Base-by-base conservation (phyloP, 2,113 vertebrate species). In the Eidolon helvum region DNA sequence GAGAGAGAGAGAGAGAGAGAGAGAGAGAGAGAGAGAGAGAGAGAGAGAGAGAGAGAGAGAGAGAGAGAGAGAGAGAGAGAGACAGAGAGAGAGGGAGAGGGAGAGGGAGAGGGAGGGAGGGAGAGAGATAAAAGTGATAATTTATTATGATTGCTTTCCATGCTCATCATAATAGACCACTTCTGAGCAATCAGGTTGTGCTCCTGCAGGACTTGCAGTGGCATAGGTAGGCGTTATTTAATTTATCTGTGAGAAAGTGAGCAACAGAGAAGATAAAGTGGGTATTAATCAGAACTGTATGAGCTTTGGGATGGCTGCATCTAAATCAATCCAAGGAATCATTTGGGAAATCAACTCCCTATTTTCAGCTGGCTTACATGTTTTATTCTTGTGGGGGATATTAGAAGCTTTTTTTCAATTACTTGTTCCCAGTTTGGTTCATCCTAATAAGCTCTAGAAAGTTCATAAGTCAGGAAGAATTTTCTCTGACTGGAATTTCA, bases 301-400 rank as follows among this genome's bases (percentile, higher is more conserved):
- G 95, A 94, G 90, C 89, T 79, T 72, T 53, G 94, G 89, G 88
- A 92, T 78, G 87, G 50, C 93, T 90, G 95, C 50, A 50, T 96
- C 93, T 94, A 68, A 97, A 97, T 97, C 85, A 90, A 77, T 85
- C 50, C 77, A 48, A 45, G 63, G 55, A n/a, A 91, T 94, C 95
- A 0, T 59, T 83, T 94, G 96, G 95, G 95, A 98, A 98, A 97
- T 97, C 96, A 98, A 45, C 83, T 97, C 82, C 69, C 74, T 96
- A 88, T 96, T 97, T 97, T 95, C 74, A 74, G 55, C 69, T 43
- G 85, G 93, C 55, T 93, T 88, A 75, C 21, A 45, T 8, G 28
- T 88, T 84, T 95, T 91, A 59, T 84, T 90, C 83, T 83, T 65
- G 68, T 48, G 28, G 71, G 65, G 90, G 55, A 95, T 90, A 92